These are phyloP conservation scores for Lordiphosa fenestrarum DNA, from an alignment of 2,888 invertebrate genomes.

Conservation along the genomic window DNA sequence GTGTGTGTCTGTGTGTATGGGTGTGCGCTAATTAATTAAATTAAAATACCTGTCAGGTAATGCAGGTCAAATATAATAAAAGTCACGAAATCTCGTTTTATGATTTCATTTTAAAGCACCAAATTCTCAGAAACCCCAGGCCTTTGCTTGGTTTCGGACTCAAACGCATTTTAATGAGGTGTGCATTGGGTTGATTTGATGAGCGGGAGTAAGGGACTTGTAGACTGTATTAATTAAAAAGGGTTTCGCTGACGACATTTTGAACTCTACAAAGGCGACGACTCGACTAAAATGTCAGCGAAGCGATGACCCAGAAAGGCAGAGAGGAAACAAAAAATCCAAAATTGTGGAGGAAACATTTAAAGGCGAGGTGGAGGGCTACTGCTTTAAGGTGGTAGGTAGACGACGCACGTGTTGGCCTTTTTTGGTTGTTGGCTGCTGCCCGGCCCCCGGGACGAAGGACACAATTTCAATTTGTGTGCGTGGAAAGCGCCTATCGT, in stretches of 20 bases:
- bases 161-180: slow-evolving; percentile 60
- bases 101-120: slow-evolving; percentile 51
- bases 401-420: slow-evolving; percentile 33
- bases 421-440: slow-evolving; percentile 21
- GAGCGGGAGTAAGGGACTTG: not conserved
- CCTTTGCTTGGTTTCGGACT: slow-evolving; percentile 19
- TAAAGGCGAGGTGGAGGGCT: slow-evolving; percentile 10
- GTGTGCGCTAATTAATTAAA: slow-evolving; percentile 49
- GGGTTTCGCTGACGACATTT: slow-evolving; percentile 43
- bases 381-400: slow-evolving; percentile 43
- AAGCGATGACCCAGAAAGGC: slow-evolving; percentile 56
- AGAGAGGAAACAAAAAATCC: slow-evolving; percentile 17
- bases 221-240: slow-evolving; percentile 69
- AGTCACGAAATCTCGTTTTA: slow-evolving; percentile 60
- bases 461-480: slow-evolving; percentile 59
- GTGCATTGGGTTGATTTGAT: slow-evolving; percentile 24
- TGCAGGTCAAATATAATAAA: slow-evolving; percentile 15
- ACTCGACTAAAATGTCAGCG: slow-evolving; percentile 47
- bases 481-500: slow-evolving; percentile 38
- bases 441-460: slow-evolving; percentile 49
- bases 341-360: slow-evolving; percentile 20
- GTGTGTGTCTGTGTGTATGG: slow-evolving; percentile 6
- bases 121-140: not conserved
- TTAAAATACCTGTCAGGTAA: slow-evolving; percentile 43
- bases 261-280: slow-evolving; percentile 22